Percentiles rank a stretch among this genome's conserved stretches.
Conservation (phyloP, 2,113 vertebrate species). For the Chaetodon trifascialis region DNA sequence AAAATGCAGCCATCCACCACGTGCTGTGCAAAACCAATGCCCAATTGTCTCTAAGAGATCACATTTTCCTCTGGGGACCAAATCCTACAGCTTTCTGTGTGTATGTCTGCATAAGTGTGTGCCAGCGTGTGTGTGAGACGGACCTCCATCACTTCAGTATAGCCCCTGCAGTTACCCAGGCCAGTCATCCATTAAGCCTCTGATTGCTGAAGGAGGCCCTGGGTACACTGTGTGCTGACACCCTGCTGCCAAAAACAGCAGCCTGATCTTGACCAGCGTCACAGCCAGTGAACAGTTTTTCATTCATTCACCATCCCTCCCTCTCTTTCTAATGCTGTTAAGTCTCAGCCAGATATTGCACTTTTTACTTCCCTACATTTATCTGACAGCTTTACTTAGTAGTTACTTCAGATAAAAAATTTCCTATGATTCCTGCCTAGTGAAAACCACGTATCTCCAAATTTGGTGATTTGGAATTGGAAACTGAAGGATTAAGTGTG, state of each 20-base stretch:
- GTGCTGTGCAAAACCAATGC: not conserved
- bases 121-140: not conserved
- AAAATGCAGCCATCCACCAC: constrained; percentile 2
- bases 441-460: too few relatives aligned
- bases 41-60: constrained; percentile 22
- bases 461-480: too few relatives aligned
- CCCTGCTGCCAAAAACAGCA: constrained; percentile 49
- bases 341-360: not conserved
- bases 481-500: too few relatives aligned
- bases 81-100: not conserved
- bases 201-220: constrained; percentile 54
- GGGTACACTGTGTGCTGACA: constrained; percentile 47
- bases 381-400: too few relatives aligned
- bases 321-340: not conserved
- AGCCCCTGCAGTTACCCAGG: constrained; percentile 50
- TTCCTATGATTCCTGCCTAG: too few relatives aligned
- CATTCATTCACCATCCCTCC: not conserved
- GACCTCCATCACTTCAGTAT: constrained; percentile 39
- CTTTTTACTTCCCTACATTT: too few relatives aligned
- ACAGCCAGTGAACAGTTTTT: constrained; percentile 6
- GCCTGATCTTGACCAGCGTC: constrained; percentile 36
- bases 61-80: not conserved
- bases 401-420: too few relatives aligned
- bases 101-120: not conserved
- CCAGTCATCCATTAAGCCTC: constrained; percentile 66